Conservation (phyloP, 2,888 invertebrate species). For the Diarsia dahlii region DNA sequence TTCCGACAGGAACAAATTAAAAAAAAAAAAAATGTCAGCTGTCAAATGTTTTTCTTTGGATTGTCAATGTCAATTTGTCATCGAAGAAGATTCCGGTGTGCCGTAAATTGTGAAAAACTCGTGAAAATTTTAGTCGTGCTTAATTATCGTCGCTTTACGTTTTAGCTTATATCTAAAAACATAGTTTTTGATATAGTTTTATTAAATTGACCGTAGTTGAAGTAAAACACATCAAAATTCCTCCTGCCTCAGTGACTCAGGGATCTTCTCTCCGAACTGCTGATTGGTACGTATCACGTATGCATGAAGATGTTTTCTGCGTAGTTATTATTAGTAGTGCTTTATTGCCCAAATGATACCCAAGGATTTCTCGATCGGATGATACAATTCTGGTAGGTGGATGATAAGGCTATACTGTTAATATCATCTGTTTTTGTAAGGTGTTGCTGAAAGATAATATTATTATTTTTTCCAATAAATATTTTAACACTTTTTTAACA, state of each 20-base stretch:
- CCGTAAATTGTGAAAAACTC: conserved; percentile 14
- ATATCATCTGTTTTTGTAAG: background rate
- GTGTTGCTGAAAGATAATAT: background rate
- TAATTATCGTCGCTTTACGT: conserved; percentile 1
- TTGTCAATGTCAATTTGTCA: conserved; percentile 40
- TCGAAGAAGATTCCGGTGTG: conserved; percentile 33
- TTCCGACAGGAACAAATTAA: too few species aligned
- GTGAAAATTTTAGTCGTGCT: conserved; percentile 2
- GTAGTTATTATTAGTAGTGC: background rate
- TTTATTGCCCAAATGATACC: background rate
- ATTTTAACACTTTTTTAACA: background rate
- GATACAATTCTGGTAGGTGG: background rate
- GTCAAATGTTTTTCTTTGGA: background rate
- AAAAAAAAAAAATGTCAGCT: conserved; percentile 3
- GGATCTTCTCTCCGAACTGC: conserved; percentile 83
- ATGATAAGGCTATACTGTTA: background rate
- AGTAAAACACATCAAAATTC: conserved; percentile 80
- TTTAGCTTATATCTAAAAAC: conserved; percentile 1
- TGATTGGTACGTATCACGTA: conserved; percentile 75
- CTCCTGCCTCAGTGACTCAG: conserved; percentile 82
- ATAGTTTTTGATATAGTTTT: conserved; percentile 2
- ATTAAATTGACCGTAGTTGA: conserved; percentile 37
- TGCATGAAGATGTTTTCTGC: conserved; percentile 9
- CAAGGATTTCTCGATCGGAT: background rate
- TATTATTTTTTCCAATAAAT: background rate